Base-by-base conservation (phyloP, 2,113 vertebrate species). In the Clarias batrachus region DNA sequence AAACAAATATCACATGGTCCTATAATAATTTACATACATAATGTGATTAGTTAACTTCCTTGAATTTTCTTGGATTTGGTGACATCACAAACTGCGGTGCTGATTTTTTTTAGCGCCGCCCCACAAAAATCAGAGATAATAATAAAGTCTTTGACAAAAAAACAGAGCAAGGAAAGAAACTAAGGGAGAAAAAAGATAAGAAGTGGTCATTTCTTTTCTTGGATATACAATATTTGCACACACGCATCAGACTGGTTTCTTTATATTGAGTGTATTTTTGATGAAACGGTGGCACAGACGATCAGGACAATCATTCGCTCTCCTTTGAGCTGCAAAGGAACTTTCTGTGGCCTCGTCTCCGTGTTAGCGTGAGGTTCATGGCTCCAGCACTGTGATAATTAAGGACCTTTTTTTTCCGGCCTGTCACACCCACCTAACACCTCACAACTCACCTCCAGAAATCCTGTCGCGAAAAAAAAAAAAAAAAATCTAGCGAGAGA, bases 391-490 rank as follows among this genome's bases (percentile, higher is more conserved):
- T 52, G 41, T 52, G 71, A 74, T 74, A 74, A 74, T 74, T 52
- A 74, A 52, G 1, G 33, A 16, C 37, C 30, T 70, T 57, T 56
- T 59, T 60, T 23, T 54, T 25, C 30, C 7, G 14, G 33, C 14
- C 83, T 83, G 9, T 83, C 52, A 21, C n/a, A 62, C 70, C 21
- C 37, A n/a, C 14, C 70, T 41, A 37, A 52, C 48, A 8, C 63
- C 73, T 76, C 57, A 19, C 54, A 86, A 33, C 41, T 65, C 27
- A 5, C 11, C 83, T 84, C n/a, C 52, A 79, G n/a, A 79, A 79
- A 57, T 13, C 41, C 25, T 12, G 25, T 13, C 21, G 7, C 48
- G 3, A 4, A 70, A 30, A 70, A 30, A 68, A 33, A 5, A 30
- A 30, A 30, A 2, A 70, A 33, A 14, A 17, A 19, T 0, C 37